These are phyloP conservation scores for Phorcus lineatus DNA, from an alignment of 2,888 invertebrate species.

Conservation along the genomic window DNA sequence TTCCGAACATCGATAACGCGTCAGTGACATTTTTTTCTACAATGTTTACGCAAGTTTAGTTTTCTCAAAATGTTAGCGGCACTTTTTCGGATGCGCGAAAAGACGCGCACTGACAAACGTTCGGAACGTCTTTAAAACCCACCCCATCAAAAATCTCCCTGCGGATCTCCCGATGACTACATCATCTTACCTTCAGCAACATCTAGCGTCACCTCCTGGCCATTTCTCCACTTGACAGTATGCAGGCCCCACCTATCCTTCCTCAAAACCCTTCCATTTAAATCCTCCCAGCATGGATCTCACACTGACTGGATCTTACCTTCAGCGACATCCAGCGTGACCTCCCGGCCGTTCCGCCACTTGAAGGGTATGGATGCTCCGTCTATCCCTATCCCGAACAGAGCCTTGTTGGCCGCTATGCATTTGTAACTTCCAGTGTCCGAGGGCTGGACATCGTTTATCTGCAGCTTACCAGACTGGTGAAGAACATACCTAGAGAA, in stretches of 20 bases:
- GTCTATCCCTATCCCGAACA: slow-evolving; percentile 29
- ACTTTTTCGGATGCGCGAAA: too few species aligned
- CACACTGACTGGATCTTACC: neutral
- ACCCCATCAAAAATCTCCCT: too few species aligned
- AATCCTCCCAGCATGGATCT: too few species aligned
- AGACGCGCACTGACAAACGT: too few species aligned
- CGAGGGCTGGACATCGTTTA: neutral
- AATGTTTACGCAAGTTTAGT: too few species aligned
- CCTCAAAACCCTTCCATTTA: too few species aligned
- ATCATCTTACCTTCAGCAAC: neutral
- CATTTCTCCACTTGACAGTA: slow-evolving; percentile 27
- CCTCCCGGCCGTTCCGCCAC: slow-evolving; percentile 28
- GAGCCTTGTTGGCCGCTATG: slow-evolving; percentile 33
- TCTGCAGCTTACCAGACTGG: slow-evolving; percentile 10
- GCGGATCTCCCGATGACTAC: too few species aligned
- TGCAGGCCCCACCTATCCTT: slow-evolving; percentile 6
- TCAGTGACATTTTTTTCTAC: too few species aligned
- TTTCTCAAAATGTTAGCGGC: too few species aligned
- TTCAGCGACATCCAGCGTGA: neutral
- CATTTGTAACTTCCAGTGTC: slow-evolving; percentile 32
- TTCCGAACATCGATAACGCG: too few species aligned
- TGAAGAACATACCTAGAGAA: neutral
- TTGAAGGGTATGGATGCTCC: neutral
- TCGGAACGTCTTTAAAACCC: too few species aligned
- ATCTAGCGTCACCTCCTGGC: neutral